These are phyloP conservation scores for Irena cyanogastra DNA, from an alignment of 2,113 vertebrate genomes.

Conservation along the genomic window DNA sequence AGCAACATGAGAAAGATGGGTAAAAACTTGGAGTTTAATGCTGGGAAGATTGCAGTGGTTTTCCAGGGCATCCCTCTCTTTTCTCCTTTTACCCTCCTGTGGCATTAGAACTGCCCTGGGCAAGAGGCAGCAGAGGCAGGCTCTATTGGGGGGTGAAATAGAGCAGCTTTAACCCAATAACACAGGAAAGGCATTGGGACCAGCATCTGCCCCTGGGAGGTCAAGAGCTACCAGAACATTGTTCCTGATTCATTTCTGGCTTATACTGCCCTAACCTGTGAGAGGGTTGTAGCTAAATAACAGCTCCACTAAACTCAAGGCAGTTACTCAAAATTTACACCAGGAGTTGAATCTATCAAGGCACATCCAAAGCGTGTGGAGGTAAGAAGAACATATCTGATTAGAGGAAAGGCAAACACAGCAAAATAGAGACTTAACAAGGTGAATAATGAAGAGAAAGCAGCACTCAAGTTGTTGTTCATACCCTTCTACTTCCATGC, in stretches of 20 bases:
- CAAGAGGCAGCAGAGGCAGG: not conserved
- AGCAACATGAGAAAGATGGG: not conserved
- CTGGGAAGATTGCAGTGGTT: not conserved
- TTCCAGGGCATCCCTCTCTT: not conserved
- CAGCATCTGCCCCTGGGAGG: not conserved
- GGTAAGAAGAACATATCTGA: not conserved
- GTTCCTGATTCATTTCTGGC: not conserved
- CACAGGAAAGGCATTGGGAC: not conserved
- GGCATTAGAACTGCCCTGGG: not conserved
- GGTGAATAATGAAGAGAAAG: not conserved
- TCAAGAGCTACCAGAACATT: not conserved
- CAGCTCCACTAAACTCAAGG: not conserved
- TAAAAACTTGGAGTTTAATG: not conserved
- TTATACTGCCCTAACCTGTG: not conserved
- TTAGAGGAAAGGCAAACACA: not conserved
- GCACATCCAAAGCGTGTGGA: not conserved
- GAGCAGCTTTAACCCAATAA: not conserved
- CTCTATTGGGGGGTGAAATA: not conserved
- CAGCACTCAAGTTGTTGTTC: not conserved
- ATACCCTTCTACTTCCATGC: not conserved
- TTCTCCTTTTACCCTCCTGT: not conserved
- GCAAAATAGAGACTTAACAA: not conserved
- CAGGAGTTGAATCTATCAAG: not conserved
- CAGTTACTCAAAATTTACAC: not conserved
- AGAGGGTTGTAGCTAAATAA: not conserved